These are phyloP conservation scores for Anoplolepis gracilipes DNA, from an alignment of 1,140 invertebrate genomes.

Conservation along the genomic window DNA sequence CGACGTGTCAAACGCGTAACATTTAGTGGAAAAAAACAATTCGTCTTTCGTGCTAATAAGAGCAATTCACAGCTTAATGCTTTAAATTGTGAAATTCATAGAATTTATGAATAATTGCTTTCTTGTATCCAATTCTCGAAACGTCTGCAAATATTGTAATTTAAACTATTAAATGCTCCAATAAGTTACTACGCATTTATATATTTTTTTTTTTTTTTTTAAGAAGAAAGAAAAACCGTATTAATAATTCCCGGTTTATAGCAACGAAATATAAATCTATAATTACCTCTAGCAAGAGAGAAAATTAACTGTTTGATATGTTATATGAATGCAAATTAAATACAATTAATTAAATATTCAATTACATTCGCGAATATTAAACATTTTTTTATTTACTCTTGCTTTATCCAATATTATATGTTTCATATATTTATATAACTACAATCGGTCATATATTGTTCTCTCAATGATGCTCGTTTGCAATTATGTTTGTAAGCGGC, in stretches of 20 bases:
- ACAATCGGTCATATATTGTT: not conserved
- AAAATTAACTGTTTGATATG: not conserved
- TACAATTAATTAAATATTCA: conserved; percentile 28
- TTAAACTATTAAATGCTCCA: not conserved
- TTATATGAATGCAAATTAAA: not conserved
- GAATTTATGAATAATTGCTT: conserved; percentile 41
- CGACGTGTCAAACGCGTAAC: not conserved
- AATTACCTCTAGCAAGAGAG: not conserved
- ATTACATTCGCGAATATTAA: not conserved
- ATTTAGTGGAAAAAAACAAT: not conserved
- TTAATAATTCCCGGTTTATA: not conserved
- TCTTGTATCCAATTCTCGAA: not conserved
- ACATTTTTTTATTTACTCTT: not conserved
- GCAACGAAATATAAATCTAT: not conserved
- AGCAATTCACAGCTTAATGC: not conserved
- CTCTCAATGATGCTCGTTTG: not conserved
- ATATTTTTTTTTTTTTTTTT: not conserved
- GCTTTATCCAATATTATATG: not conserved
- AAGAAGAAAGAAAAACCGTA: not conserved
- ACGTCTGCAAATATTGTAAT: not conserved
- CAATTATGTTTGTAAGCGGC: not conserved
- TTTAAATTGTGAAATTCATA: conserved; percentile 1
- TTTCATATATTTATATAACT: not conserved
- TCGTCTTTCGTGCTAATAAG: not conserved
- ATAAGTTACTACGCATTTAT: not conserved